phyloP scores from a whole-genome alignment of 2,797 vertebrate genomes.

The Numenius phaeopus region DNA sequence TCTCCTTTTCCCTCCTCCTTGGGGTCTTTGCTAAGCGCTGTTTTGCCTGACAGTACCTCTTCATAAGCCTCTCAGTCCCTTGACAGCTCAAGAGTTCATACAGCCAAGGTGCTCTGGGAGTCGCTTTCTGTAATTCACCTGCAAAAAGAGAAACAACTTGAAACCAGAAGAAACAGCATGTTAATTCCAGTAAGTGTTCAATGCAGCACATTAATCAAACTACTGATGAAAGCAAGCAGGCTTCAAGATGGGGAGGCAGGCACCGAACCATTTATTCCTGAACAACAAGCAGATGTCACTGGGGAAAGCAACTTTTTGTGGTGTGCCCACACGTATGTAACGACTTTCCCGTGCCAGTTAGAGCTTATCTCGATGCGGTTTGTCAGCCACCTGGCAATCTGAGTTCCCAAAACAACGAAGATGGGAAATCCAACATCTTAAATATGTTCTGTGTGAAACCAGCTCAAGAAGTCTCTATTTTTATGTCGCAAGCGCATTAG shows the following conservation, averaged over 20 bases:
- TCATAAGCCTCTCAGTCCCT: conserved; percentile 86
- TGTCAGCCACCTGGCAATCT: conserved; percentile 12
- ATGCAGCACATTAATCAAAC: neutral
- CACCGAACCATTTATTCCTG: neutral
- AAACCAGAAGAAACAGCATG: neutral
- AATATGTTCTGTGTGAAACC: neutral
- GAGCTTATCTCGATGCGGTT: neutral
- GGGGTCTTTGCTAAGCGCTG: conserved; percentile 84
- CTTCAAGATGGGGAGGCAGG: neutral
- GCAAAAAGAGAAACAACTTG: conserved; percentile 56
- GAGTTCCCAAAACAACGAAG: neutral
- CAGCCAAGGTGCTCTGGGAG: conserved; percentile 62
- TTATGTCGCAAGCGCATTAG: rapidly evolving
- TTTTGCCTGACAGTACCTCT: conserved; percentile 84
- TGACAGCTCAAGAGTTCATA: conserved; percentile 78
- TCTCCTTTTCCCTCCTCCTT: conserved; percentile 82
- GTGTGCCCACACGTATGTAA: conserved; percentile 1
- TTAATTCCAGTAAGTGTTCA: conserved; percentile 22
- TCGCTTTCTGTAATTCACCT: conserved; percentile 75
- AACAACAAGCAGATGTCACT: conserved; percentile 44
- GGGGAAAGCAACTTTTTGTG: conserved; percentile 7
- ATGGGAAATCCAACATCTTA: neutral
- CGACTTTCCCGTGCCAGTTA: neutral
- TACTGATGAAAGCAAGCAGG: neutral
- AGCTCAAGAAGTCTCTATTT: neutral